Percentiles rank a stretch among this genome's conserved stretches.
Conservation (phyloP, 2,113 vertebrate species). For the Dicentrarchus labrax region DNA sequence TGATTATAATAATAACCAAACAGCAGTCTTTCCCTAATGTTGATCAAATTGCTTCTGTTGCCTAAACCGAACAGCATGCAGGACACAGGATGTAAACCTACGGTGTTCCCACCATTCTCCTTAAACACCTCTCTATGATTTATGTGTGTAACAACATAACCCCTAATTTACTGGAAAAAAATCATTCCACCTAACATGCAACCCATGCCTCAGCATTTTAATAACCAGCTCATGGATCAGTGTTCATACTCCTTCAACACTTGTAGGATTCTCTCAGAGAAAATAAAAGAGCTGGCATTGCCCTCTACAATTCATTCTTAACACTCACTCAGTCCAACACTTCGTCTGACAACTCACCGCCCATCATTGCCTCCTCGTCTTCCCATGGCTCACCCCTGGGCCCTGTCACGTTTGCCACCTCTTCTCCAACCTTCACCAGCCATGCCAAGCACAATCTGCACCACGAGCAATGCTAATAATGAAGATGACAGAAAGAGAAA, state of each 20-base stretch:
- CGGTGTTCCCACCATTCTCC: not conserved
- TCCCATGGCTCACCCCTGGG: not conserved
- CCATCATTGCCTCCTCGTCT: slow-evolving; percentile 7
- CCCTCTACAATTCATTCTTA: not conserved
- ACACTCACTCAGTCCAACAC: not conserved
- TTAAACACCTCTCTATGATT: not conserved
- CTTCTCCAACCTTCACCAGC: slow-evolving; percentile 31
- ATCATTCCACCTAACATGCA: not conserved
- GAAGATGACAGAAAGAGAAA: slow-evolving; percentile 28
- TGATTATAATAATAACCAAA: too few species aligned
- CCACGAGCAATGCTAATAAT: slow-evolving; percentile 37
- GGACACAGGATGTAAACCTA: not conserved
- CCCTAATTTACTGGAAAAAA: not conserved
- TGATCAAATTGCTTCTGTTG: too few species aligned
- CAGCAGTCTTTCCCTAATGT: too few species aligned
- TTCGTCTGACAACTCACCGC: not conserved
- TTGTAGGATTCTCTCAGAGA: not conserved
- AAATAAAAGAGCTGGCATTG: not conserved
- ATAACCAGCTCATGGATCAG: slow-evolving; percentile 8
- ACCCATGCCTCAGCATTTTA: not conserved
- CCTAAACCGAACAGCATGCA: not conserved
- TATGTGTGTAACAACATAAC: not conserved
- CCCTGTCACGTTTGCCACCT: not conserved
- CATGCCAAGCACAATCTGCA: slow-evolving; percentile 15
- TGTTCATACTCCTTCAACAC: not conserved